phyloP scores from a whole-genome alignment of 2,113 vertebrate species.

The Rhodinocichla rosea region DNA sequence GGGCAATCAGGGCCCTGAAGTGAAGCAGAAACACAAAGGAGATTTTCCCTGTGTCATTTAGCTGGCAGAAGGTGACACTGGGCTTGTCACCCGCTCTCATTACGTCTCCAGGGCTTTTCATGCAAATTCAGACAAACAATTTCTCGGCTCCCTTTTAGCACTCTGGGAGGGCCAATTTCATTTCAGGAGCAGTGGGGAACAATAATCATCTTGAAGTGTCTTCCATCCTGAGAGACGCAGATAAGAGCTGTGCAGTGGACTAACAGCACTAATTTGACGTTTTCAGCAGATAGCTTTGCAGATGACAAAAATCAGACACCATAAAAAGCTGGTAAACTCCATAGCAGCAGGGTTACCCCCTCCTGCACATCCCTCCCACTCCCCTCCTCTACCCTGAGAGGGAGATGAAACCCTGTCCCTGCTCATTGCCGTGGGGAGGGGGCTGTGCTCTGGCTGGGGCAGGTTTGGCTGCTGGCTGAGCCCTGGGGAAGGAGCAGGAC shows the following conservation, averaged over 20 bases:
- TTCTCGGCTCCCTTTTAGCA: constrained; percentile 56
- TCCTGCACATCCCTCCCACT: not conserved
- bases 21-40: constrained; percentile 22
- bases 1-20: not conserved
- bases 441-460: not conserved
- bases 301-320: constrained; percentile 58
- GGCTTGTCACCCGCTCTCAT: constrained; percentile 54
- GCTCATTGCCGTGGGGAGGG: not conserved
- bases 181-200: constrained; percentile 62
- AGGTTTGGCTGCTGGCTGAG: not conserved
- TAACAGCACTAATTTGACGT: constrained; percentile 63
- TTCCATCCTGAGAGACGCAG: constrained; percentile 70
- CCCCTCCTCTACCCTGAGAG: not conserved
- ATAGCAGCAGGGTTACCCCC: not conserved
- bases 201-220: constrained; percentile 60
- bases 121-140: constrained; percentile 71
- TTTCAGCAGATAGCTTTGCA: constrained; percentile 64
- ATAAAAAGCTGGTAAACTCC: constrained; percentile 44
- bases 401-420: not conserved
- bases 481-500: not conserved
- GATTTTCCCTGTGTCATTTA: not conserved
- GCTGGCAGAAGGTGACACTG: constrained; percentile 37
- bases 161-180: constrained; percentile 63
- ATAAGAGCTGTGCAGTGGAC: constrained; percentile 65
- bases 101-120: constrained; percentile 60